A percentile compares a stretch with the other conserved stretches of the same genome.
phyloP scores from a whole-genome alignment of 1,140 invertebrate species.

The Wasmannia auropunctata region DNA sequence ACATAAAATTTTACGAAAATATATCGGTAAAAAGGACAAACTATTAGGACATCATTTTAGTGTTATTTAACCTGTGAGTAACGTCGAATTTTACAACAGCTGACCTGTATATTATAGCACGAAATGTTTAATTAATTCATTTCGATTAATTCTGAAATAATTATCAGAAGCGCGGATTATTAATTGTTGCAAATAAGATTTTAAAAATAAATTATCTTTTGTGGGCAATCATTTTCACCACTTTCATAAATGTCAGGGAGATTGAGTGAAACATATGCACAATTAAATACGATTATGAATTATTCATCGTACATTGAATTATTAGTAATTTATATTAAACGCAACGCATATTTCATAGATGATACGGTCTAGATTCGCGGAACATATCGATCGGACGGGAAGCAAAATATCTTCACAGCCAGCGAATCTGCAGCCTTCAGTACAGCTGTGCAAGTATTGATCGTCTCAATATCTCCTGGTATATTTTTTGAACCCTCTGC shows the following conservation, averaged over 20 bases:
- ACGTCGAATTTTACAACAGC: not conserved
- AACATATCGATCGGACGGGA: not conserved
- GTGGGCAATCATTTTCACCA: not conserved
- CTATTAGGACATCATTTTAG: not conserved
- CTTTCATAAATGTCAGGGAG: not conserved
- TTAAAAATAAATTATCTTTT: not conserved
- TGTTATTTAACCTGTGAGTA: not conserved
- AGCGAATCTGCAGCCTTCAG: not conserved
- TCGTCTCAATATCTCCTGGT: slow-evolving; percentile 2
- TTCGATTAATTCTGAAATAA: not conserved
- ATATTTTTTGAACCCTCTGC: slow-evolving; percentile 22
- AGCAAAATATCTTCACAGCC: not conserved
- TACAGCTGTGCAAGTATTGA: slow-evolving; percentile 46
- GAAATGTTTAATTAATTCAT: not conserved
- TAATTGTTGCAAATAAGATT: not conserved
- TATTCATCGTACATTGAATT: slow-evolving; percentile 11
- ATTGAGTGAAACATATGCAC: not conserved
- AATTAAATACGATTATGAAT: not conserved
- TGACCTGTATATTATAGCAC: not conserved
- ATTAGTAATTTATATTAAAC: slow-evolving; percentile 3
- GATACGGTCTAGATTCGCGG: not conserved
- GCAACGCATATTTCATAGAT: not conserved
- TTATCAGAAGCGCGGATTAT: not conserved
- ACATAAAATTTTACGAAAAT: not conserved
- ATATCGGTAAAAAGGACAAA: not conserved